Base-by-base conservation (phyloP, 2,888 invertebrate species). In the Pachydiplax longipennis region DNA sequence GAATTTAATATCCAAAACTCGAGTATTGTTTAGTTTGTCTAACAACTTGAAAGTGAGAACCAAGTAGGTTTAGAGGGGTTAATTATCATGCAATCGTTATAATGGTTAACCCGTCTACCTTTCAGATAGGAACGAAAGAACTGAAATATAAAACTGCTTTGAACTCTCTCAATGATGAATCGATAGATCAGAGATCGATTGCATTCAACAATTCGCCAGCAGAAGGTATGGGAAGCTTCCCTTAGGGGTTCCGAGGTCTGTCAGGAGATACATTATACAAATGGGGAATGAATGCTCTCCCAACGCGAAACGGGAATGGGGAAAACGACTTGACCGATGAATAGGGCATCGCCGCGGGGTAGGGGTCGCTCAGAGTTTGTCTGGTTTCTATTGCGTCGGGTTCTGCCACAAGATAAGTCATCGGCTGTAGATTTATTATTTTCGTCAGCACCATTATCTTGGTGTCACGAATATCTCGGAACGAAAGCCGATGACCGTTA, bases 331-430 rank as follows among this genome's bases (percentile, higher is more conserved):
- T 22, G 82, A 35, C 65, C 73, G 73, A 73, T 73, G 73, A 73
- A 73, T 73, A 31, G 73, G 31, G 25, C 40, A 22, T 4, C n/a
- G 81, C 13, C 31, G 13, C 8, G 31, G 15, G 82, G 44, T 44
- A 2, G 31, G 15, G 82, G 44, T 8, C 44, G 44, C 0, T 31
- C 40, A 82, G 82, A 48, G 44, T n/a, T n/a, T n/a, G n/a, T n/a
- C n/a, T 6, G 18, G 83, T 22, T 58, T 83, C 58, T 31, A 83
- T 61, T 83, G 83, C 87, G 87, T 87, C 61, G 61, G 61, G 61
- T 87, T 87, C 37, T 87, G 87, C 61, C 87, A 65, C 87, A 37
- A 87, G 87, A 65, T 87, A 87, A 87, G 87, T 61, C 83, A 83
- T 83, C 83, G 53, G 35, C 58, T 6, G 35, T 65, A 61, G 58